Conservation (phyloP, 2,888 invertebrate genomes). For the Ashinkailepas kermadecensis region DNA sequence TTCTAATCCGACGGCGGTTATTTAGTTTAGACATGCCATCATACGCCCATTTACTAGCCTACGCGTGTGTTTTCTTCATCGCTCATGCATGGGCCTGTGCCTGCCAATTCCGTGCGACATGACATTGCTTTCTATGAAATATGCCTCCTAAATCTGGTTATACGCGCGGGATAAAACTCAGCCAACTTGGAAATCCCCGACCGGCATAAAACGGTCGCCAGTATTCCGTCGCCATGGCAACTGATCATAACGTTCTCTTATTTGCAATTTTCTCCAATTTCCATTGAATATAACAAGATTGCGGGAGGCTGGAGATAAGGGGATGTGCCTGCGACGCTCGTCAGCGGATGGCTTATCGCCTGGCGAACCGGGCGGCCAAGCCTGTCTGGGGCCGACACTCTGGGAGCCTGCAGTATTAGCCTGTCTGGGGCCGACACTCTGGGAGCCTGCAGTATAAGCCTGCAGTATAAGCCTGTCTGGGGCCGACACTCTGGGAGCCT, state of each 20-base stretch:
- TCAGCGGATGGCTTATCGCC: background rate
- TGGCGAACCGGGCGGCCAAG: too few species aligned
- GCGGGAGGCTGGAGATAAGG: slow-evolving; percentile 12
- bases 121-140: slow-evolving; percentile 8
- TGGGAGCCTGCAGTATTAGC: too few species aligned
- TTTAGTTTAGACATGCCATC: too few species aligned
- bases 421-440: too few species aligned
- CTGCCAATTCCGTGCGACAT: background rate
- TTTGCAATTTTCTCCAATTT: slow-evolving; percentile 21
- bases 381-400: too few species aligned
- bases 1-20: too few species aligned
- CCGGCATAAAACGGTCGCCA: background rate
- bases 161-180: background rate
- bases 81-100: too few species aligned
- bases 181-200: background rate
- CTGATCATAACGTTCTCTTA: slow-evolving; percentile 19
- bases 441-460: too few species aligned
- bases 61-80: too few species aligned
- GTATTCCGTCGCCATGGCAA: slow-evolving; percentile 1
- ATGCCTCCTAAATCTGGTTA: slow-evolving; percentile 9
- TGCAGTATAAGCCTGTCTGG: too few species aligned
- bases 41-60: too few species aligned
- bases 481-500: too few species aligned
- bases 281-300: slow-evolving; percentile 23
- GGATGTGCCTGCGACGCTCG: background rate